Percentiles rank a stretch among this genome's conserved stretches.
Conservation (phyloP, 53 echinoderm and acorn worm genomes). For the Apostichopus leukothele region DNA sequence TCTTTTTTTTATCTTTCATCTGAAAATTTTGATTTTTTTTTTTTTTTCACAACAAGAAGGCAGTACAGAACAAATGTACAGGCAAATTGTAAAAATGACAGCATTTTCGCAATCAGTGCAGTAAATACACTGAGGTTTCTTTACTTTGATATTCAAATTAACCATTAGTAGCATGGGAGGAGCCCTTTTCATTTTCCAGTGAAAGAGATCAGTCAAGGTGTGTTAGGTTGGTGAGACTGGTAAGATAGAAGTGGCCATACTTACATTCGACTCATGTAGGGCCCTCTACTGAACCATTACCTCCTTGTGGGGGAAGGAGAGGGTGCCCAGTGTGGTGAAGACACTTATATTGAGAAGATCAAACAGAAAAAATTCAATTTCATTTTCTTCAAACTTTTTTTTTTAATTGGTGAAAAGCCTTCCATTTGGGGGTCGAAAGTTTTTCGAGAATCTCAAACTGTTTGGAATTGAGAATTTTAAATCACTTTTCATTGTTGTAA, state of each 20-base stretch:
- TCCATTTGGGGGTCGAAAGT: too few species aligned
- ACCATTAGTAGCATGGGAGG: too few species aligned
- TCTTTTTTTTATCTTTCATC: too few species aligned
- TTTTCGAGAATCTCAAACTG: too few species aligned
- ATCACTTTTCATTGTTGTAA: too few species aligned
- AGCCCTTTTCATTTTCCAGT: too few species aligned
- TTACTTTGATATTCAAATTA: too few species aligned
- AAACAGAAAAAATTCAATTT: conserved; percentile 36
- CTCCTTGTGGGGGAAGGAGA: conserved; percentile 27
- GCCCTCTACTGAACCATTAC: conserved; percentile 39
- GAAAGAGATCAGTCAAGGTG: neutral
- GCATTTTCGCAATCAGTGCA: neutral
- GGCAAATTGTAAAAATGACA: neutral
- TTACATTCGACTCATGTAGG: conserved; percentile 38
- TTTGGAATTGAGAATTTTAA: too few species aligned
- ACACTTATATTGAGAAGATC: conserved; percentile 46
- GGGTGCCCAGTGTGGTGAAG: conserved; percentile 36
- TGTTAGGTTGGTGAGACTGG: conserved; percentile 19
- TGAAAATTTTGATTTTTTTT: too few species aligned
- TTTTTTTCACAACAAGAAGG: too few species aligned
- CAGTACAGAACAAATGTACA: neutral
- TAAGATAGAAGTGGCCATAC: conserved; percentile 45
- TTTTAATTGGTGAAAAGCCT: neutral
- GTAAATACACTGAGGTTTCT: too few species aligned
- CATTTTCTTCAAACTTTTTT: conserved; percentile 13